A percentile compares a stretch with the other conserved stretches of the same genome.
Conservation (phyloP, 2,113 vertebrate species). For the Sclerurus mexicanus region DNA sequence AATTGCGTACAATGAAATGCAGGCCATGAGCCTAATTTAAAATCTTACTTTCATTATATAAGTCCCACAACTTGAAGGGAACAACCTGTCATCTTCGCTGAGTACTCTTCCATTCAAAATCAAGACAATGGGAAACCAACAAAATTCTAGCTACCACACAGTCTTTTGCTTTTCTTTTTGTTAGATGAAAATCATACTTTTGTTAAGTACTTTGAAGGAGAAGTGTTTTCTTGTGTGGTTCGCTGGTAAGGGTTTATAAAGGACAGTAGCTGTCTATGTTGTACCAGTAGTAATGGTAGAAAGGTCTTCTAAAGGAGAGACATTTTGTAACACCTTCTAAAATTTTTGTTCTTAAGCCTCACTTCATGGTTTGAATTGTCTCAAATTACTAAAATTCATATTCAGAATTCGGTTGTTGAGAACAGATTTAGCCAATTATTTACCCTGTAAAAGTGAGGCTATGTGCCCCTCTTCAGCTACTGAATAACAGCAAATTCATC, state of each 20-base stretch:
- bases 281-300: neutral
- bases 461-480: neutral
- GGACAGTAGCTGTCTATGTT: neutral
- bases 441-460: neutral
- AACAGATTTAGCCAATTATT: neutral
- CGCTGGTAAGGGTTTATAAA: neutral
- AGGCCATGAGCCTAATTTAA: neutral
- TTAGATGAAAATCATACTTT: neutral
- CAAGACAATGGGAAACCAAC: neutral
- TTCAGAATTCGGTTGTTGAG: neutral
- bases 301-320: neutral
- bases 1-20: neutral
- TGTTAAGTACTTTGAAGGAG: neutral
- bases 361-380: neutral
- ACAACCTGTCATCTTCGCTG: neutral
- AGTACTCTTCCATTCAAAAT: neutral
- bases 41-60: neutral
- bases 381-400: neutral
- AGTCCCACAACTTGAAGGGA: neutral
- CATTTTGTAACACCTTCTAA: neutral
- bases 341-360: neutral
- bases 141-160: neutral
- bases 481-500: neutral
- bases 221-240: neutral
- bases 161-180: neutral